A percentile compares a stretch with the other conserved stretches of the same genome.
These are phyloP conservation scores for Nymphalis polychloros DNA, from an alignment of 2,888 invertebrate genomes.

Conservation along the genomic window DNA sequence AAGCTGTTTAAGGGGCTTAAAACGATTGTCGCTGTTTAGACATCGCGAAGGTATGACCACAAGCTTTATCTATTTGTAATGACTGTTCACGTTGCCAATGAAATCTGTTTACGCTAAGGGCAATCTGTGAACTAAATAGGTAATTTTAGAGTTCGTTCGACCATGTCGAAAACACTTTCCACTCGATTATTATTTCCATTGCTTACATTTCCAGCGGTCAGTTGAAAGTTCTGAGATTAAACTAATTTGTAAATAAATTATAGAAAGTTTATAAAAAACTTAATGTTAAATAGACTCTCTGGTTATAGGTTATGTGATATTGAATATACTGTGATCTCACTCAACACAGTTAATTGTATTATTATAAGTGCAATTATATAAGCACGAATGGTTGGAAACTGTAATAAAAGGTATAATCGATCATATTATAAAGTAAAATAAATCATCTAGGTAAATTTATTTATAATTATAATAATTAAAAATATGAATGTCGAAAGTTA, in stretches of 20 bases:
- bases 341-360: too few species aligned
- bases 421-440: too few species aligned
- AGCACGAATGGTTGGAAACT: too few species aligned
- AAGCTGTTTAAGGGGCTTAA: not conserved
- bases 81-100: conserved; percentile 13
- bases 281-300: not conserved
- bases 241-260: conserved; percentile 5
- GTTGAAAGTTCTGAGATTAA: conserved; percentile 35
- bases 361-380: too few species aligned
- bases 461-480: too few species aligned
- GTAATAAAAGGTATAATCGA: too few species aligned
- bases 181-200: conserved; percentile 59
- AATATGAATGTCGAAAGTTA: too few species aligned
- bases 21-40: not conserved
- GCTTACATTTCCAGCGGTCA: conserved; percentile 39
- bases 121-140: conserved; percentile 45
- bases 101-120: conserved; percentile 53
- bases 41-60: not conserved
- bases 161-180: conserved; percentile 59
- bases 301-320: not conserved
- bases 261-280: not conserved
- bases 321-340: not conserved
- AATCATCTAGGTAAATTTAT: too few species aligned
- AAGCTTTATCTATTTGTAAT: conserved; percentile 11
- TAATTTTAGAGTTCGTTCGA: conserved; percentile 52